A percentile compares a stretch with the other conserved stretches of the same genome.
These are phyloP conservation scores for Lepetodrilus schrolli DNA, from an alignment of 2,888 invertebrate species.

Conservation along the genomic window DNA sequence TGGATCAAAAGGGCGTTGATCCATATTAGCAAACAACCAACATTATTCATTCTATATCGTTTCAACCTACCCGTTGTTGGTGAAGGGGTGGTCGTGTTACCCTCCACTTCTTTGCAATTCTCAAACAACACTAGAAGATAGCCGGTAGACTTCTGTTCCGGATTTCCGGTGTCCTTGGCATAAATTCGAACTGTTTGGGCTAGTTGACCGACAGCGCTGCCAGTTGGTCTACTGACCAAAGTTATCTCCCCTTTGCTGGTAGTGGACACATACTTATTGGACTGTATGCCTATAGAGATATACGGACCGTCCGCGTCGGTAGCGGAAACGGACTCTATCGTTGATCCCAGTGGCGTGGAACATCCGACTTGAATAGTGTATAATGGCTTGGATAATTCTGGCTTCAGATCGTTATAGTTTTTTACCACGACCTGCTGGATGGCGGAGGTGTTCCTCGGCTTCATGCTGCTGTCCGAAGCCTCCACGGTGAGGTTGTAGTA, in stretches of 20 bases:
- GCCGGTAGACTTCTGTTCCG: background rate
- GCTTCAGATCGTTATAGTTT: background rate
- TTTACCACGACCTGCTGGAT: background rate
- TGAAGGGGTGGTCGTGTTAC: too few relatives aligned
- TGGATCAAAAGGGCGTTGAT: too few relatives aligned
- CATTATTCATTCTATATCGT: too few relatives aligned
- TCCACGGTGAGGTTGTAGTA: background rate
- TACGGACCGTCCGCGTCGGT: background rate
- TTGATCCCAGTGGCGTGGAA: background rate
- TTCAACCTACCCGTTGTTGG: too few relatives aligned
- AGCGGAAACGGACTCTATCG: background rate
- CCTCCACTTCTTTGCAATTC: too few relatives aligned
- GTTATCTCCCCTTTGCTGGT: background rate
- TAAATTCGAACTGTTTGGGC: background rate
- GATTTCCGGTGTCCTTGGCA: background rate
- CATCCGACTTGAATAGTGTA: background rate
- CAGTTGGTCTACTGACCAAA: background rate
- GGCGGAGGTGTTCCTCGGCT: background rate
- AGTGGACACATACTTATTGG: background rate
- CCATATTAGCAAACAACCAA: too few relatives aligned
- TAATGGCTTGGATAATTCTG: background rate
- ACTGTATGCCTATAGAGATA: background rate
- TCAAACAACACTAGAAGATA: background rate
- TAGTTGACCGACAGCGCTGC: background rate
- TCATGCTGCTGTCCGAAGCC: background rate